Evolutionary conservation across 2,888 invertebrate species (phyloP).

Genomic region (Sussaba pulchella): DNA sequence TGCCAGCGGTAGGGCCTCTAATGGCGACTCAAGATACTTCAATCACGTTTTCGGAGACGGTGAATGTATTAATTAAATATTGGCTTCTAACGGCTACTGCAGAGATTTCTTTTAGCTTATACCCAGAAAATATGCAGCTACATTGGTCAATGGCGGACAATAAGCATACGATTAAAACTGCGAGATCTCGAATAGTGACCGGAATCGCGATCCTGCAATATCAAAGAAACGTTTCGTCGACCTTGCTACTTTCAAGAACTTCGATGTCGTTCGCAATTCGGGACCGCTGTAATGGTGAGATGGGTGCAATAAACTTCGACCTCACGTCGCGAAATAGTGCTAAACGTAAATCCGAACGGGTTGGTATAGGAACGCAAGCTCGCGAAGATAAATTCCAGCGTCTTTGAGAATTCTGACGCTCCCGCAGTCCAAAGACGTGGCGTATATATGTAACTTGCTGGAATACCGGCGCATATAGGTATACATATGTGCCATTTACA

Average conservation of each 20-base stretch:
- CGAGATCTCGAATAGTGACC: neutral
- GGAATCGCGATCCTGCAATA: constrained; percentile 7
- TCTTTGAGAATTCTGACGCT: constrained; percentile 25
- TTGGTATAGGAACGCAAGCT: constrained; percentile 9
- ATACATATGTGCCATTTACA: neutral
- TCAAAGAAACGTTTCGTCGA: neutral
- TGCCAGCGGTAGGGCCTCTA: neutral
- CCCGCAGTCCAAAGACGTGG: neutral
- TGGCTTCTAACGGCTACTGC: neutral
- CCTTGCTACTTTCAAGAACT: neutral
- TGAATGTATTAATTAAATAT: neutral
- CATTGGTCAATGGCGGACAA: neutral
- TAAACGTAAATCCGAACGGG: constrained; percentile 27
- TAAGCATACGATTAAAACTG: neutral
- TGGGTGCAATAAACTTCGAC: constrained; percentile 26
- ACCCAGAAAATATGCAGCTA: neutral
- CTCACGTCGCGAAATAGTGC: constrained; percentile 21
- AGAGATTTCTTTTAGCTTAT: neutral
- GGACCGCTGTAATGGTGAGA: constrained; percentile 14
- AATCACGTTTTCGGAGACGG: neutral
- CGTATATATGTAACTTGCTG: neutral
- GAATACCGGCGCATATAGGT: neutral
- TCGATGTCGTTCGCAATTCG: constrained; percentile 19
- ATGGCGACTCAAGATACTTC: no score
- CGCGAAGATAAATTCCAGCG: constrained; percentile 24